phyloP scores from a whole-genome alignment of 1,140 invertebrate genomes.

The Drosophila ironensis region DNA sequence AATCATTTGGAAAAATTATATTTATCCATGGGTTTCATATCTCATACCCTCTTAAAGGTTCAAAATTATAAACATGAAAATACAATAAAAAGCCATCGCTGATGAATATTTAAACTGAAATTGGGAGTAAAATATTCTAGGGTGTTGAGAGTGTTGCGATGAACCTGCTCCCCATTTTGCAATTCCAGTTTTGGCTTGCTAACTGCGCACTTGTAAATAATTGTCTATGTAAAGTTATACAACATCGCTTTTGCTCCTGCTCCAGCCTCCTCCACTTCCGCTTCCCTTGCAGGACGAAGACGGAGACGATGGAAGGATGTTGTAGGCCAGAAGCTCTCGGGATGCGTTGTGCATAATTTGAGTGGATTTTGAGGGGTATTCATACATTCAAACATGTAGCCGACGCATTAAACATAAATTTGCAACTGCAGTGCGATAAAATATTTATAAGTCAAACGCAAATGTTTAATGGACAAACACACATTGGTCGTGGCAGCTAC shows the following conservation, averaged over 20 bases:
- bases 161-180: too few species aligned
- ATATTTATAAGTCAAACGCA: conserved; percentile 69
- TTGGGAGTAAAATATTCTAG: not conserved
- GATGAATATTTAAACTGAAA: too few species aligned
- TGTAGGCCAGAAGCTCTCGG: too few species aligned
- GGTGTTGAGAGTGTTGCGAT: too few species aligned
- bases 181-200: conserved; percentile 16
- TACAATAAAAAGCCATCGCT: too few species aligned
- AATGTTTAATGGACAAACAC: conserved; percentile 72
- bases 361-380: conserved; percentile 34
- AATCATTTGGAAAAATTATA: too few species aligned
- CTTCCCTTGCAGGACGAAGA: too few species aligned
- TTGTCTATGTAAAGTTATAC: conserved; percentile 76
- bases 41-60: too few species aligned
- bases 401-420: conserved; percentile 37
- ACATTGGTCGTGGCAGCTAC: conserved; percentile 4
- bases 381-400: conserved; percentile 41
- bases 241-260: conserved; percentile 23
- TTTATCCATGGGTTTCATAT: too few species aligned
- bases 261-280: not conserved
- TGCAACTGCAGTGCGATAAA: conserved; percentile 45
- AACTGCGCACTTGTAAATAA: conserved; percentile 74
- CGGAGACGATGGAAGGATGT: too few species aligned
- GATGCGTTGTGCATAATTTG: conserved; percentile 62
- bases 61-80: too few species aligned